Percentiles rank a stretch among this genome's conserved stretches.
These are phyloP conservation scores for Egretta garzetta DNA, from an alignment of 2,113 vertebrate species.

Conservation along the genomic window DNA sequence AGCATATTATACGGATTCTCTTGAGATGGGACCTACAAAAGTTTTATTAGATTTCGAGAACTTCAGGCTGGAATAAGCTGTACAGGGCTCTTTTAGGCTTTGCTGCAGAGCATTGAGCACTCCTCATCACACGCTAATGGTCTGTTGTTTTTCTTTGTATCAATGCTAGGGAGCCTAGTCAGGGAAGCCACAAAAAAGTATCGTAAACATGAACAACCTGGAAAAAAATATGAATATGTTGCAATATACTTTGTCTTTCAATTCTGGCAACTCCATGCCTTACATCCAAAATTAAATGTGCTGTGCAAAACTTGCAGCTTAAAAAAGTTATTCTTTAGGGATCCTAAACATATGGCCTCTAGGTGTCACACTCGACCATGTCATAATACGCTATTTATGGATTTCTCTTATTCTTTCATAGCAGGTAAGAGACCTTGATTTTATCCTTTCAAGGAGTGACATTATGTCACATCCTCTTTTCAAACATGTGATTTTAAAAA, in stretches of 20 bases:
- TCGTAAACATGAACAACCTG: background rate
- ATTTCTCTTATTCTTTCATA: background rate
- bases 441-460: background rate
- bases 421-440: background rate
- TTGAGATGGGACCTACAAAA: background rate
- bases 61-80: background rate
- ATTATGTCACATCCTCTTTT: background rate
- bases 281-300: background rate
- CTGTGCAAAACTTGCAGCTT: background rate
- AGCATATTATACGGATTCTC: background rate
- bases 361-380: conserved; percentile 76
- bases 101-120: background rate
- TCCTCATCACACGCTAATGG: background rate
- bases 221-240: background rate
- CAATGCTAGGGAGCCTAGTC: background rate
- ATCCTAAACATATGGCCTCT: conserved; percentile 64
- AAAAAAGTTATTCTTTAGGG: background rate
- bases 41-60: background rate
- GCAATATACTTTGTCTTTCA: background rate
- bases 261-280: background rate
- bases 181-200: background rate
- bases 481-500: background rate
- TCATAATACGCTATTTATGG: background rate
- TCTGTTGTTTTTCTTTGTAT: background rate
- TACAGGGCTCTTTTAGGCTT: background rate